Evolutionary conservation across 2,888 invertebrate genomes (phyloP).

Genomic region (Perdita meconis): DNA sequence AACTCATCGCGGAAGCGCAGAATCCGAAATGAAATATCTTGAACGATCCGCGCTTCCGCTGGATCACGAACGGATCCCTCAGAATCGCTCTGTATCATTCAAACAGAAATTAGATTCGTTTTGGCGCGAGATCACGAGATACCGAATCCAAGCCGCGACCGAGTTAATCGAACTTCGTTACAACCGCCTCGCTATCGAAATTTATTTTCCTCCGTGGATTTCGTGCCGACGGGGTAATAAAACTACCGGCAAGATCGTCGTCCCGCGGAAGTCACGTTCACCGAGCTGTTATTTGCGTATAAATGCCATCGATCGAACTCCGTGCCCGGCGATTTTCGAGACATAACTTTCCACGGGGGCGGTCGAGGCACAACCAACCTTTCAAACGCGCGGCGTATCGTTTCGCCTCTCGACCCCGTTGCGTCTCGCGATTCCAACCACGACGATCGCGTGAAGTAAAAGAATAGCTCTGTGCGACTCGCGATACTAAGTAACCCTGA

Average conservation of each 20-base stretch:
- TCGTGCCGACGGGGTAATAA: constrained; percentile 27
- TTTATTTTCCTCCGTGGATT: constrained; percentile 35
- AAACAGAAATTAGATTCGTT: neutral
- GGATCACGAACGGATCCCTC: constrained; percentile 1
- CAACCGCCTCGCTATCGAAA: neutral
- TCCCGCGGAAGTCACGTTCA: constrained; percentile 33
- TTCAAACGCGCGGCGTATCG: constrained; percentile 4
- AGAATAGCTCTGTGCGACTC: neutral
- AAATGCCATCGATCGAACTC: constrained; percentile 47
- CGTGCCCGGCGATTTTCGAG: constrained; percentile 43
- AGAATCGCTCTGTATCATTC: neutral
- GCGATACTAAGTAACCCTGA: neutral
- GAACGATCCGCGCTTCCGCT: neutral
- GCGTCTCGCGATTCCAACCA: neutral
- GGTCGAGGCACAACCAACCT: constrained; percentile 3
- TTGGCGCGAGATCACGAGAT: constrained; percentile 1
- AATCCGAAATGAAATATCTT: neutral
- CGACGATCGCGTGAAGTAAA: constrained; percentile 17
- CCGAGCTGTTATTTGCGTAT: constrained; percentile 52
- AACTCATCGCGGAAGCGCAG: neutral
- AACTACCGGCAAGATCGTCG: constrained; percentile 29
- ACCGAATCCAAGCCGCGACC: constrained; percentile 2
- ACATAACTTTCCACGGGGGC: constrained; percentile 30
- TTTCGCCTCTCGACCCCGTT: constrained; percentile 6
- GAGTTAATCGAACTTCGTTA: constrained; percentile 36